A percentile compares a stretch with the other conserved stretches of the same genome.
Evolutionary conservation across 2,797 vertebrate genomes (phyloP).

Genomic region (Sternotherus odoratus): DNA sequence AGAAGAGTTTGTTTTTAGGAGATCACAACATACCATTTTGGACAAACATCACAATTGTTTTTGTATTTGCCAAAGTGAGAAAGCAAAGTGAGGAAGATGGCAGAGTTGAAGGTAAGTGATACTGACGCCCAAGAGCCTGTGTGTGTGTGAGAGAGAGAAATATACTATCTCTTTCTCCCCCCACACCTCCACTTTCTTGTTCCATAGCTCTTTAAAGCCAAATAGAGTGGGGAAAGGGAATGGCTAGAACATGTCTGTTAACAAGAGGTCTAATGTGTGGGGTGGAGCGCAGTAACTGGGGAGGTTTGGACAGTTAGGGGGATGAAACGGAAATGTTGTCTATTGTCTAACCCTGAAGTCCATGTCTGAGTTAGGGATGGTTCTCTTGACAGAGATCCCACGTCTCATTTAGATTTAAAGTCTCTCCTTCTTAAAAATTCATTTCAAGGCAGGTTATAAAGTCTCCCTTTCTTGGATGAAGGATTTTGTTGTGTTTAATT

Average conservation of each 20-base stretch:
- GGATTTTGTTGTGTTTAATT: background rate
- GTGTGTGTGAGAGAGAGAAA: background rate
- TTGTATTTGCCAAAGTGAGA: background rate
- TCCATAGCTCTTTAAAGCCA: background rate
- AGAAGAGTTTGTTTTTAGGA: background rate
- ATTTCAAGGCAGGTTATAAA: background rate
- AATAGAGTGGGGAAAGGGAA: background rate
- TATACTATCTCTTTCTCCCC: background rate
- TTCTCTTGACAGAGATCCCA: background rate
- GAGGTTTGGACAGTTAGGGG: background rate
- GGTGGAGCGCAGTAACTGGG: background rate
- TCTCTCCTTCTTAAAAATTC: background rate
- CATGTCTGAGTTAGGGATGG: background rate
- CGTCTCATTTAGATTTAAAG: background rate
- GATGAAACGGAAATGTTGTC: background rate
- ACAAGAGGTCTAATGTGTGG: background rate
- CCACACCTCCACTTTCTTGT: background rate
- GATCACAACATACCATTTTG: background rate
- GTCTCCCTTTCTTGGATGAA: background rate
- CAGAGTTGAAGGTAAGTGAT: constrained; percentile 78
- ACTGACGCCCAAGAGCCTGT: accelerated
- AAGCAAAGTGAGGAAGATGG: constrained; percentile 59
- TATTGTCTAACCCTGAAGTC: background rate
- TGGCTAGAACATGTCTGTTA: background rate
- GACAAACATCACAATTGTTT: background rate